Percentiles rank a stretch among this genome's conserved stretches.
Evolutionary conservation across 1,140 invertebrate species (phyloP).

Genomic region (Leptinotarsa defecta): DNA sequence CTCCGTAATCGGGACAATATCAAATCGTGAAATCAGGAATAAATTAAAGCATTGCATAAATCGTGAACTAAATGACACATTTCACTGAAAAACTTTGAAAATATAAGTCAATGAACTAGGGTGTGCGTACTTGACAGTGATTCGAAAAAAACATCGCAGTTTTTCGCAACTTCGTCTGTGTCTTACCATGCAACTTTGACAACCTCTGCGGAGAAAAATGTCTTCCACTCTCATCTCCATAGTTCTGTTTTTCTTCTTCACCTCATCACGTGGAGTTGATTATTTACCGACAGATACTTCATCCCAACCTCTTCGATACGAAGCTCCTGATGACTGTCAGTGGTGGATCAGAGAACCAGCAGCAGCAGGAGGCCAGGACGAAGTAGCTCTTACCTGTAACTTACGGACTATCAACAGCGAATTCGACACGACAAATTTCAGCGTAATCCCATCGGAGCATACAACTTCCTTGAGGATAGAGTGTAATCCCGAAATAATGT

Average conservation of each 20-base stretch:
- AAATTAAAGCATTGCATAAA: neutral
- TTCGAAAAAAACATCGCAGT: neutral
- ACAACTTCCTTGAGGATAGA: conserved; percentile 78
- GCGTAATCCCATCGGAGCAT: conserved; percentile 81
- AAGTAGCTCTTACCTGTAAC: conserved; percentile 78
- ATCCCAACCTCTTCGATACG: conserved; percentile 68
- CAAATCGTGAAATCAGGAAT: too few relatives aligned
- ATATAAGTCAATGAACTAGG: conserved; percentile 4
- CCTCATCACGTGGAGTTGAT: conserved; percentile 55
- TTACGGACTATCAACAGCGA: conserved; percentile 79
- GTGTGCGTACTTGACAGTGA: neutral
- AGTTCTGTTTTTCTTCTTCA: conserved; percentile 44
- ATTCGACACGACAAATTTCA: conserved; percentile 85
- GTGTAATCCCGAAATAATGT: conserved; percentile 76
- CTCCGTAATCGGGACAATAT: neutral
- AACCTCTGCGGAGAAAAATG: conserved; percentile 17
- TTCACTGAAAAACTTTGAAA: neutral
- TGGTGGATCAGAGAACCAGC: conserved; percentile 68
- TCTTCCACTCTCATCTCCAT: conserved; percentile 38
- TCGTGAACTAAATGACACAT: neutral
- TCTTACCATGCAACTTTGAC: conserved; percentile 15
- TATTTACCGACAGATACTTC: conserved; percentile 59
- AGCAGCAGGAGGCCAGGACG: conserved; percentile 61
- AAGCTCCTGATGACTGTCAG: conserved; percentile 82
- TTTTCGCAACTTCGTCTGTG: neutral